These are phyloP conservation scores for Myiotriccus ornatus DNA, from an alignment of 2,797 vertebrate species.

Conservation along the genomic window DNA sequence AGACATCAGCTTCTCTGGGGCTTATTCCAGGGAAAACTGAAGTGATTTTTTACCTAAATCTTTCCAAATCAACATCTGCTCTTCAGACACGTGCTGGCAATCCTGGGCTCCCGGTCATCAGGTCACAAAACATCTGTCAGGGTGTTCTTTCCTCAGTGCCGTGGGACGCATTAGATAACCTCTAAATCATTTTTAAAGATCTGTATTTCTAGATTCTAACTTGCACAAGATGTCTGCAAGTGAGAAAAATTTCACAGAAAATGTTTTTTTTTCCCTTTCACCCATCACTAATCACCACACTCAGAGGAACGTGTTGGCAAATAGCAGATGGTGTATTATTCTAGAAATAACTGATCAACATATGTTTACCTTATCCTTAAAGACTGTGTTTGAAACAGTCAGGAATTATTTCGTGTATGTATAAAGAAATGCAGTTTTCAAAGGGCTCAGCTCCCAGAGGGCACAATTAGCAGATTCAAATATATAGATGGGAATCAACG, in stretches of 20 bases:
- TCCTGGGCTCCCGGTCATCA: not conserved
- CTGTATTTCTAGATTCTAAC: not conserved
- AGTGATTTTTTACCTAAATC: not conserved
- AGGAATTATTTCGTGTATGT: not conserved
- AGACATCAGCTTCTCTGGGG: accelerated
- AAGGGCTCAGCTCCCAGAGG: slow-evolving; percentile 32
- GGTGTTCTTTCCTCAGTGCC: not conserved
- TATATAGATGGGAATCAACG: not conserved
- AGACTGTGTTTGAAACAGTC: not conserved
- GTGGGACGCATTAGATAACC: accelerated
- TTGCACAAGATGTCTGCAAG: not conserved
- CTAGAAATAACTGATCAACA: slow-evolving; percentile 42
- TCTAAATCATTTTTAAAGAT: not conserved
- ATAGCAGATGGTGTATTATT: slow-evolving; percentile 52
- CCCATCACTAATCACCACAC: not conserved
- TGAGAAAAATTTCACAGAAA: not conserved
- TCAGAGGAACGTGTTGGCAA: not conserved
- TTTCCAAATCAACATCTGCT: not conserved
- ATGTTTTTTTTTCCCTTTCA: not conserved
- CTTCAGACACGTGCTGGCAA: not conserved
- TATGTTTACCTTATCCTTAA: slow-evolving; percentile 38
- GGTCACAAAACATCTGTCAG: not conserved
- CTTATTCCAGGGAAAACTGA: not conserved
- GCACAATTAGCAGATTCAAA: slow-evolving; percentile 44
- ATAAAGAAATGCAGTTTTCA: not conserved